These are phyloP conservation scores for Acanthopleura granulata DNA, from an alignment of 2,888 invertebrate species.

Conservation along the genomic window DNA sequence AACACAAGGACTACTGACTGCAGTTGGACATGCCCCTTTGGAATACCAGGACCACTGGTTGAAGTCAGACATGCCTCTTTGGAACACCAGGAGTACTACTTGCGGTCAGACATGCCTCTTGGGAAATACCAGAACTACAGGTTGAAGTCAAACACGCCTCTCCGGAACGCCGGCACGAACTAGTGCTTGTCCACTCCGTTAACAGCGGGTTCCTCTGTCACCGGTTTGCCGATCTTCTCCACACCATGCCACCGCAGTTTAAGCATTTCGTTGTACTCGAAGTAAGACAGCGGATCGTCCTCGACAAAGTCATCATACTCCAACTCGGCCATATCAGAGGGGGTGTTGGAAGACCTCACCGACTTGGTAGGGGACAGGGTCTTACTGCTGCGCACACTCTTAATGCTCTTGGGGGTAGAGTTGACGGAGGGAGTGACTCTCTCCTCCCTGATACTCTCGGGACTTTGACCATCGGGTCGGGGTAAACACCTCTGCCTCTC, in stretches of 20 bases:
- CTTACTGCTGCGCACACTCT: conserved; percentile 41
- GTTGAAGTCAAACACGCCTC: no score
- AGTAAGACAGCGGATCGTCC: conserved; percentile 61
- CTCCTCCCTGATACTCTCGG: conserved; percentile 43
- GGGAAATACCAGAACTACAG: no score
- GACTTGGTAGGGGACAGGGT: conserved; percentile 48
- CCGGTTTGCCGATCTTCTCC: conserved; percentile 35
- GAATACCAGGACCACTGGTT: no score
- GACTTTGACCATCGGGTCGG: conserved; percentile 62
- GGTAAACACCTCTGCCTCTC: conserved; percentile 54
- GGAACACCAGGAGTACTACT: no score
- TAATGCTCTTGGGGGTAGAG: conserved; percentile 26
- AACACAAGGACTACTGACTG: no score
- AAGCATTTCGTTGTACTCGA: conserved; percentile 55
- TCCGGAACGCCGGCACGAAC: no score
- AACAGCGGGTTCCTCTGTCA: not conserved
- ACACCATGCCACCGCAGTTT: conserved; percentile 56
- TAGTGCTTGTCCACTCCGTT: conserved; percentile 3
- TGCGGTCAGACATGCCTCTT: no score
- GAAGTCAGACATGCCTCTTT: no score
- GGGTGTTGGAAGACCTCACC: conserved; percentile 50
- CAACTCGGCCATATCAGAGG: conserved; percentile 53
- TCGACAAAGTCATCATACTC: conserved; percentile 63
- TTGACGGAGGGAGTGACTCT: conserved; percentile 24
- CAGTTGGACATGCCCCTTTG: no score